These are phyloP conservation scores for Neolamprologus toae DNA, from an alignment of 2,113 vertebrate species.

Conservation along the genomic window DNA sequence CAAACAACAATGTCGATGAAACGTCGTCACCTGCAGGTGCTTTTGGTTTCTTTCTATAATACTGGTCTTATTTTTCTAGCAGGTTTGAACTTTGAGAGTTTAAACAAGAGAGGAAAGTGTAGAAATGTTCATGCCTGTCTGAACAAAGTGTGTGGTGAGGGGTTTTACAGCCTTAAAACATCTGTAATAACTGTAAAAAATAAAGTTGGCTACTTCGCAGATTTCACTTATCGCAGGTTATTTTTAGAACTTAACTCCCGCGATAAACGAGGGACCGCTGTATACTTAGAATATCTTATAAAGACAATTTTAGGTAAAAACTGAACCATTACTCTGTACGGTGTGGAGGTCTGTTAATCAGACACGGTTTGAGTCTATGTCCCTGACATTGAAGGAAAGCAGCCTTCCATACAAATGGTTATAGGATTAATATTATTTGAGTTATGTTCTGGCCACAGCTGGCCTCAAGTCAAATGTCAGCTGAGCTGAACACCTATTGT, in stretches of 20 bases:
- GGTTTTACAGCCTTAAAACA: no score
- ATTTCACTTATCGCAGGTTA: neutral
- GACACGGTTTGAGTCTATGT: neutral
- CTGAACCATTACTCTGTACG: accelerated
- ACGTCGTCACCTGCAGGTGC: accelerated
- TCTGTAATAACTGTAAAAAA: neutral
- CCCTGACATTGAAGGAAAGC: neutral
- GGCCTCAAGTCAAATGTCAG: neutral
- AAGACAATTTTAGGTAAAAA: neutral
- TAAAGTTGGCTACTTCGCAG: neutral
- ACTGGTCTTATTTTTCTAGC: neutral
- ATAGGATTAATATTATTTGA: accelerated
- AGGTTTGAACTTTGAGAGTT: neutral
- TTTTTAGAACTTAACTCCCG: neutral
- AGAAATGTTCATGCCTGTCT: neutral
- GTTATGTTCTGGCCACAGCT: neutral
- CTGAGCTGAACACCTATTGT: neutral
- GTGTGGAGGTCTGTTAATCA: neutral
- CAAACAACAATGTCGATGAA: neutral
- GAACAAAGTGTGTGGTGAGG: neutral
- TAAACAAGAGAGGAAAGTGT: neutral
- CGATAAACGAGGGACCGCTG: neutral
- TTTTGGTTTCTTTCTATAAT: neutral
- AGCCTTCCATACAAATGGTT: neutral
- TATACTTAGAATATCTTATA: neutral